Evolutionary conservation across 2,888 invertebrate species (phyloP).

Genomic region (Monoplex corrugatus): DNA sequence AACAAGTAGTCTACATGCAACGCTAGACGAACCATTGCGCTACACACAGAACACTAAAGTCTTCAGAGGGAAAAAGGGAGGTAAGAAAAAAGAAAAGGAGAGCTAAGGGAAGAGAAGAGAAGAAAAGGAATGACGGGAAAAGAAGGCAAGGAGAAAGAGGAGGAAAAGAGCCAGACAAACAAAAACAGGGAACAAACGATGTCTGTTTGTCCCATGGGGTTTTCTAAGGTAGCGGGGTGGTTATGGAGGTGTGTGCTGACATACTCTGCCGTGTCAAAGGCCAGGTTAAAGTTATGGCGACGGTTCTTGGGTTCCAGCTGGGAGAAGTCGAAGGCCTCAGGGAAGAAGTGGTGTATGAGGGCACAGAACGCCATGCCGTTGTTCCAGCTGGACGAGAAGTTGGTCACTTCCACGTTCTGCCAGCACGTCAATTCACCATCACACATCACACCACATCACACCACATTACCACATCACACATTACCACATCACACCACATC

Average conservation of each 20-base stretch:
- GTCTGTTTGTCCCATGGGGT: neutral
- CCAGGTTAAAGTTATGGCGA: conserved; percentile 97
- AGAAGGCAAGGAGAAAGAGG: too few relatives aligned
- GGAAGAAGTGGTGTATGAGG: conserved; percentile 98
- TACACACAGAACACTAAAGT: too few relatives aligned
- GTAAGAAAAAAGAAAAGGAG: too few relatives aligned
- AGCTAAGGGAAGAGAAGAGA: too few relatives aligned
- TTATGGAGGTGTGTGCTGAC: conserved; percentile 81
- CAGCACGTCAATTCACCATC: neutral
- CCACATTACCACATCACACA: too few relatives aligned
- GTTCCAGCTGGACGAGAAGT: conserved; percentile 99
- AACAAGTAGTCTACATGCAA: too few relatives aligned
- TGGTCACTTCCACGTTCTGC: conserved; percentile 96
- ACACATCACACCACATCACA: too few relatives aligned
- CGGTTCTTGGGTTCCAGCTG: conserved; percentile 93
- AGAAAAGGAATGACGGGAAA: too few relatives aligned
- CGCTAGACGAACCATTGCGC: too few relatives aligned
- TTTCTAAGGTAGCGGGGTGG: neutral
- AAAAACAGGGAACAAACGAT: neutral
- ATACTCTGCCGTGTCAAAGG: conserved; percentile 99
- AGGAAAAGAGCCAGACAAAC: too few relatives aligned
- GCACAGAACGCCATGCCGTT: conserved; percentile 99
- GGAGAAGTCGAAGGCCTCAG: conserved; percentile 97
- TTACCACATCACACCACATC: too few relatives aligned
- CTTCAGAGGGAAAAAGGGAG: too few relatives aligned